Evolutionary conservation across 2,888 invertebrate genomes (phyloP).

Genomic region (Dasypolia templi): DNA sequence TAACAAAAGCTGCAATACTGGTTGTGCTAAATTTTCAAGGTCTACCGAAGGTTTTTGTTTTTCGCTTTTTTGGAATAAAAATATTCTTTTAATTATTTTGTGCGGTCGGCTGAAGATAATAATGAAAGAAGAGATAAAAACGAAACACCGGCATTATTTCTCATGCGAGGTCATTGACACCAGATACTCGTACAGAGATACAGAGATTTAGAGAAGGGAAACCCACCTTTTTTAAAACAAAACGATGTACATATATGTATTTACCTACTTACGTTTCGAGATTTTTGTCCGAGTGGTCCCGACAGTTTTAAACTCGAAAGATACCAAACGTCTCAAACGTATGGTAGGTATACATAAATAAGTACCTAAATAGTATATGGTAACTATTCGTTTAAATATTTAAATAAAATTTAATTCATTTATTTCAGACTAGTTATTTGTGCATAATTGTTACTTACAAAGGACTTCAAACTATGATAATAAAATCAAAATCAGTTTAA

Average conservation of each 20-base stretch:
- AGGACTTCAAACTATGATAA: too few species aligned
- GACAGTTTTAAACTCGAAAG: constrained; percentile 9
- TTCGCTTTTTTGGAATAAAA: not conserved
- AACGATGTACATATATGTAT: not conserved
- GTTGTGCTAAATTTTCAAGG: constrained; percentile 21
- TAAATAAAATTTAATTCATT: too few species aligned
- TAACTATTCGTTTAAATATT: not conserved
- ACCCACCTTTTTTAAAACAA: constrained; percentile 5
- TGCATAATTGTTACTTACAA: too few species aligned
- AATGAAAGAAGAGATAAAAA: constrained; percentile 33
- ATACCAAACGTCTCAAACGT: too few species aligned
- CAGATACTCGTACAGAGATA: constrained; percentile 28
- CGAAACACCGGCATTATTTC: constrained; percentile 14
- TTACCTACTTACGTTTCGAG: not conserved
- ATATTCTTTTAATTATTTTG: constrained; percentile 5
- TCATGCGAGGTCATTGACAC: constrained; percentile 21
- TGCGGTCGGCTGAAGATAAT: constrained; percentile 9
- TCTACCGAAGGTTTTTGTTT: constrained; percentile 11
- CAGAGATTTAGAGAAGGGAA: constrained; percentile 10
- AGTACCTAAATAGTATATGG: too few species aligned
- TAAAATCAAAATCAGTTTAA: too few species aligned
- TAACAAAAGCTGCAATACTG: constrained; percentile 24
- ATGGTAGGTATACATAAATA: too few species aligned
- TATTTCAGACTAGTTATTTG: too few species aligned
- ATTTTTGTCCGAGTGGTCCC: not conserved